phyloP scores from a whole-genome alignment of 2,888 invertebrate species.

The Polyploca ridens region DNA sequence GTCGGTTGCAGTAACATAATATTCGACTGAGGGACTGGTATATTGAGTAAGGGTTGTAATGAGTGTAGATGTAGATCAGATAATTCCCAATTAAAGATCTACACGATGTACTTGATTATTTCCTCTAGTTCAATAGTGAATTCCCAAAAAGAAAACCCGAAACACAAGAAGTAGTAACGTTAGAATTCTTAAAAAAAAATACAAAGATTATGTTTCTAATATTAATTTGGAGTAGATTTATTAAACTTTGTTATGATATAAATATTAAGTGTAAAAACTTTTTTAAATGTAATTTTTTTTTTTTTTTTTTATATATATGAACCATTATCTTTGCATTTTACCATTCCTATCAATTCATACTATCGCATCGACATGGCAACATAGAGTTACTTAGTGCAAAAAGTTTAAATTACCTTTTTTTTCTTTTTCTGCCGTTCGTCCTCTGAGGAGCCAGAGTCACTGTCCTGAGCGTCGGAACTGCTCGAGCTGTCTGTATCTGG shows the following conservation, averaged over 20 bases:
- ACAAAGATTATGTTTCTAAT: conserved; percentile 59
- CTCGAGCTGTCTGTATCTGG: conserved; percentile 80
- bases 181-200: conserved; percentile 44
- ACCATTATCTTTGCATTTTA: neutral
- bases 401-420: conserved; percentile 70
- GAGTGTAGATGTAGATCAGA: conserved; percentile 30
- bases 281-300: too few relatives aligned
- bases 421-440: conserved; percentile 71
- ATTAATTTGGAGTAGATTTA: too few relatives aligned
- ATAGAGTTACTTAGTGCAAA: neutral
- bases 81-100: conserved; percentile 42
- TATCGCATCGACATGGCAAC: conserved; percentile 6
- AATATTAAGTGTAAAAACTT: too few relatives aligned
- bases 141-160: conserved; percentile 36
- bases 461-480: conserved; percentile 70
- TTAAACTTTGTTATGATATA: too few relatives aligned
- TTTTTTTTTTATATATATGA: neutral
- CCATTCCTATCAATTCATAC: conserved; percentile 2
- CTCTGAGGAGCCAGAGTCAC: conserved; percentile 63
- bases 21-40: conserved; percentile 10
- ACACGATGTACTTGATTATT: conserved; percentile 30
- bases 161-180: conserved; percentile 52
- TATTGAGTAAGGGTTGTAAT: conserved; percentile 25
- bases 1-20: neutral
- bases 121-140: conserved; percentile 22